Evolutionary conservation across 2,113 vertebrate genomes (phyloP).

Genomic region (Octodon degus): DNA sequence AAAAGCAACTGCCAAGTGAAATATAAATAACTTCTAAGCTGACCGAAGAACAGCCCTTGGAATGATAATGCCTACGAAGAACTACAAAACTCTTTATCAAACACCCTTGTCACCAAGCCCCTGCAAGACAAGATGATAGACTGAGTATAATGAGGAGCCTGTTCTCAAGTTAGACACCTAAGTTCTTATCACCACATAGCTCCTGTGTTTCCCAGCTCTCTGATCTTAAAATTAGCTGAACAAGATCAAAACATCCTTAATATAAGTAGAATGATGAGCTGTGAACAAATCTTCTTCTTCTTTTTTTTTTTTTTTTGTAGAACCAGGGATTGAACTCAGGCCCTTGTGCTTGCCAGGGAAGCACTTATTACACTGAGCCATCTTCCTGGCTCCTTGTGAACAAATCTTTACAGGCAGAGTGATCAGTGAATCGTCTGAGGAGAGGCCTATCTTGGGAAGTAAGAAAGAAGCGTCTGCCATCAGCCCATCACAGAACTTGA

Average conservation of each 20-base stretch:
- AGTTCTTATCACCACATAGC: neutral
- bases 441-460: neutral
- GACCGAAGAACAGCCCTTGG: neutral
- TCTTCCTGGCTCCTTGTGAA: neutral
- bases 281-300: neutral
- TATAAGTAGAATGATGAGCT: neutral
- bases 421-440: neutral
- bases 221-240: slow-evolving; percentile 34
- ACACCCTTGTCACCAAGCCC: neutral
- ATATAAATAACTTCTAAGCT: neutral
- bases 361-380: too few species aligned
- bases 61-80: neutral
- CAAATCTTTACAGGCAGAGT: neutral
- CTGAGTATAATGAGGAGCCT: neutral
- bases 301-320: too few species aligned
- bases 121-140: neutral
- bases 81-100: neutral
- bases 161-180: neutral
- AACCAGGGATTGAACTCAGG: too few species aligned
- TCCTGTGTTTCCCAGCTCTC: neutral
- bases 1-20: neutral
- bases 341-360: too few species aligned
- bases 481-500: neutral
- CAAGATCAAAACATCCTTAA: slow-evolving; percentile 33
- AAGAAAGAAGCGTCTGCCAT: neutral